Base-by-base conservation (phyloP, 2,113 vertebrate genomes). In the Chaetops frenatus region DNA sequence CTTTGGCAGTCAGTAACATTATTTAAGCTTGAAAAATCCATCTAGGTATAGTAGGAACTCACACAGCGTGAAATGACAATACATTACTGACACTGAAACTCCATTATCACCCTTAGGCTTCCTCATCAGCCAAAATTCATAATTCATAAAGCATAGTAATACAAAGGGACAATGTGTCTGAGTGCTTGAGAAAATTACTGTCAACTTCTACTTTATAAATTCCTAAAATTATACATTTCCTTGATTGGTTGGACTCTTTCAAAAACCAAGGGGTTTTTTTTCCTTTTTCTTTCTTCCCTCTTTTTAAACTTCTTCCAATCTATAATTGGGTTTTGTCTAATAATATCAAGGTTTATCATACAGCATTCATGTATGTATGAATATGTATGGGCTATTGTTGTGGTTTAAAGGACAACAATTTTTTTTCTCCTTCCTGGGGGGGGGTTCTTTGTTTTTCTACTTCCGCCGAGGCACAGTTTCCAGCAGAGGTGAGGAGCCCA, bases 111-210 rank as follows among this genome's bases (percentile, higher is more conserved):
- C 95, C 94, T 96, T 83, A 67, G 96, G 96, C 94, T 97, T 97
- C 93, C 85, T 96, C 62, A 44, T 95, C 96, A 95, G 79, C 65
- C 83, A 94, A 81, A 97, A 98, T 97, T 97, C 86, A 97, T 98
- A 97, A 98, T 97, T 98, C 90, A 98, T 95, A 90, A 96, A 92
- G 56, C 70, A 79, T 5, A 36, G 67, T 77, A 90, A 96, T 92
- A 96, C 79, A 93, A 97, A 96, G 95, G 91, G 90, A 65, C 89
- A 97, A 84, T 76, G 92, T 92, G 66, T 90, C 90, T 95, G 70
- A 94, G 76, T 92, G 84, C 70, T 96, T 89, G 86, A 89, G 90
- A 97, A 98, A 97, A 97, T 97, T 94, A 96, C 88, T 97, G 88
- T 86, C 94, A 96, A 92, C 91, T 95, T 96, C 92, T 92, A 57